phyloP scores from a whole-genome alignment of 2,888 invertebrate genomes.

The Tortricodes alternella region DNA sequence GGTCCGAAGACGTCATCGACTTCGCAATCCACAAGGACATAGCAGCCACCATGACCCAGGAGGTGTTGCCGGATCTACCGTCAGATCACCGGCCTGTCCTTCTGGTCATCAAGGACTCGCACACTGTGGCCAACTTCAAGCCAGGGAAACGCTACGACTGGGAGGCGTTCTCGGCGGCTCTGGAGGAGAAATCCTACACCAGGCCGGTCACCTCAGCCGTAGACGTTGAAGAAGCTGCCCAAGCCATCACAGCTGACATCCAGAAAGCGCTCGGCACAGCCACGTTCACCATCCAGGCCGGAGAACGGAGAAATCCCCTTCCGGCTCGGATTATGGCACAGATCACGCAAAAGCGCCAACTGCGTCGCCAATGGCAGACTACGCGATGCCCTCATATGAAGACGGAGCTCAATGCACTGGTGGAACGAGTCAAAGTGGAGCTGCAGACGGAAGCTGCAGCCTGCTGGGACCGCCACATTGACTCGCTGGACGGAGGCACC shows the following conservation, averaged over 20 bases:
- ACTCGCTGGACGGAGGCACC: not conserved
- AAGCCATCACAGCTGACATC: not conserved
- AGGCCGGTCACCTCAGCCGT: not conserved
- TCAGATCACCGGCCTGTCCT: not conserved
- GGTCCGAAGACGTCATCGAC: not conserved
- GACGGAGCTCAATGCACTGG: not conserved
- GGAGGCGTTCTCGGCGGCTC: conserved; percentile 1
- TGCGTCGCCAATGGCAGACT: not conserved
- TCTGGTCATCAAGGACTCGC: not conserved
- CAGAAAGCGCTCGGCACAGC: not conserved
- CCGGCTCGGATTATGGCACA: not conserved
- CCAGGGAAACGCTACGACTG: conserved; percentile 28
- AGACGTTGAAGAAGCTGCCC: not conserved
- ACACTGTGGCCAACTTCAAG: not conserved
- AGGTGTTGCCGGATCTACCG: not conserved
- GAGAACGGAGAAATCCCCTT: not conserved
- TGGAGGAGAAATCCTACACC: not conserved
- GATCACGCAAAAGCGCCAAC: not conserved
- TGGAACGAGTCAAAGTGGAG: not conserved
- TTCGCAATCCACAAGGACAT: not conserved
- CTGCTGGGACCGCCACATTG: not conserved
- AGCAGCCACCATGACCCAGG: not conserved
- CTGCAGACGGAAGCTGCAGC: not conserved
- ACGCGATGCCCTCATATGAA: conserved; percentile 1
- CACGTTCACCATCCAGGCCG: not conserved